Conservation (phyloP, 1,140 invertebrate genomes). For the Drosophila serrata region DNA sequence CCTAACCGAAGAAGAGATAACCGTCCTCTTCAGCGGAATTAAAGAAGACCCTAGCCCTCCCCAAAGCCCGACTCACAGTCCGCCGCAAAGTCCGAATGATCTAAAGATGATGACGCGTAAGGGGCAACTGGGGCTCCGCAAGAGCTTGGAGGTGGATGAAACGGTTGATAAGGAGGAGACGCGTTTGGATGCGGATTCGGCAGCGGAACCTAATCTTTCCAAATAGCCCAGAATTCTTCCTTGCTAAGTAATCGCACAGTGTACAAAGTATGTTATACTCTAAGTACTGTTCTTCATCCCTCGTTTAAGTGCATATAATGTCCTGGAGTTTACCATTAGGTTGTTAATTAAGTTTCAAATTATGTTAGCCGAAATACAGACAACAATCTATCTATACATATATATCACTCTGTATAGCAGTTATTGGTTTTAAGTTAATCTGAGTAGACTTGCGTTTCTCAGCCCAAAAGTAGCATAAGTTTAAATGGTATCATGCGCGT, state of each 20-base stretch:
- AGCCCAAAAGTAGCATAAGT: slow-evolving; percentile 2
- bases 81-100: not conserved
- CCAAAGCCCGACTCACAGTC: not conserved
- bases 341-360: slow-evolving; percentile 10
- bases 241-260: slow-evolving; percentile 20
- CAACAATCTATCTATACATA: not conserved
- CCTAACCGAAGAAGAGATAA: slow-evolving; percentile 51
- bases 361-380: slow-evolving; percentile 8
- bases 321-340: slow-evolving; percentile 26
- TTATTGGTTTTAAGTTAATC: slow-evolving; percentile 2
- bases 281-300: slow-evolving; percentile 25
- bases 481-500: not conserved
- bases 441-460: not conserved
- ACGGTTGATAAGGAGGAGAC: not conserved
- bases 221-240: slow-evolving; percentile 13
- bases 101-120: slow-evolving; percentile 15
- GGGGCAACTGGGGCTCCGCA: not conserved
- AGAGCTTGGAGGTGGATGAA: not conserved
- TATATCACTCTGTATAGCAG: not conserved
- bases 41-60: slow-evolving; percentile 11
- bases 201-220: slow-evolving; percentile 1
- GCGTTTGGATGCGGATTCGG: not conserved
- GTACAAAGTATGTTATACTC: slow-evolving; percentile 36
- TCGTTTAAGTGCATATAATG: slow-evolving; percentile 34
- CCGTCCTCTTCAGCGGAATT: slow-evolving; percentile 22